Conservation (phyloP, 2,113 vertebrate genomes). For the Hyla sarda region DNA sequence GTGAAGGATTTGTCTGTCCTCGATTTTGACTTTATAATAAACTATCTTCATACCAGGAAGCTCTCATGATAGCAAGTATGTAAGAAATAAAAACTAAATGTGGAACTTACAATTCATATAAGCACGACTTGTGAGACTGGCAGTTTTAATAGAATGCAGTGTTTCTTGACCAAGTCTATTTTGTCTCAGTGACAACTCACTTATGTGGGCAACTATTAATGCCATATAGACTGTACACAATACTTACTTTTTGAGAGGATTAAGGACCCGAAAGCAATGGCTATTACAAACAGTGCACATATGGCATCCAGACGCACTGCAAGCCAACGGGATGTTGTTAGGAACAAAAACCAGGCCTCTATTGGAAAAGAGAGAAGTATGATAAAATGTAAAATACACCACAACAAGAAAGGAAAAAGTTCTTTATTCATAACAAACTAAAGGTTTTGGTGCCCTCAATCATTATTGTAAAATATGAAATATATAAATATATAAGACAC, state of each 20-base stretch:
- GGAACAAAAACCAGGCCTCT: constrained; percentile 96
- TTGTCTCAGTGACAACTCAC: not conserved
- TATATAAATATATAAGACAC: not conserved
- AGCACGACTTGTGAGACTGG: not conserved
- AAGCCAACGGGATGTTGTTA: constrained; percentile 94
- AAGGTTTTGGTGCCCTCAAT: not conserved
- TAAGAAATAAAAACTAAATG: not conserved
- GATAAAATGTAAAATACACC: not conserved
- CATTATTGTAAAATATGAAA: not conserved
- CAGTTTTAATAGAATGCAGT: not conserved
- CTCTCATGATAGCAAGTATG: not conserved
- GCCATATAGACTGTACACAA: not conserved
- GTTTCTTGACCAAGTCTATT: not conserved
- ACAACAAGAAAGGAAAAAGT: not conserved
- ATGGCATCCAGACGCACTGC: constrained; percentile 93
- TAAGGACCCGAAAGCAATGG: constrained; percentile 85
- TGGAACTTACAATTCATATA: not conserved
- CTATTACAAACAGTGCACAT: constrained; percentile 88
- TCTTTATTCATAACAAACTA: not conserved
- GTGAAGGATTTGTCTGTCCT: not conserved
- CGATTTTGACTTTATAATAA: not conserved
- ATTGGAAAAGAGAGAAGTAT: constrained; percentile 50
- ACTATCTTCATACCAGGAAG: not conserved
- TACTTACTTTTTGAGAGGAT: constrained; percentile 84
- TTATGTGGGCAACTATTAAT: not conserved